phyloP scores from a whole-genome alignment of 1,140 invertebrate genomes.

The Ostrea edulis region DNA sequence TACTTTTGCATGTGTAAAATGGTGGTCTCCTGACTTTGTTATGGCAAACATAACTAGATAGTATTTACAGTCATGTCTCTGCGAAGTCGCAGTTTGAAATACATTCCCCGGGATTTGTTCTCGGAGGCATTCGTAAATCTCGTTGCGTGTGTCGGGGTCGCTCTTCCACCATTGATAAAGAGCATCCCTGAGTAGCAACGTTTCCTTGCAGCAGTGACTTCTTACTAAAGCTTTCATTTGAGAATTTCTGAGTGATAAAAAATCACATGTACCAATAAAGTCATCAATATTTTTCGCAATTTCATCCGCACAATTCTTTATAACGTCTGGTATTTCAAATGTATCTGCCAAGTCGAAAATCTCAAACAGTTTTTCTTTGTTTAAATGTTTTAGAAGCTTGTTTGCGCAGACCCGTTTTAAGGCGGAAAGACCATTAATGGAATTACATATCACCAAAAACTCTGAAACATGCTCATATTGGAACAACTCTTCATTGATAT shows the following conservation, averaged over 20 bases:
- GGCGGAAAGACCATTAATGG: not conserved
- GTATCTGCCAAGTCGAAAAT: not conserved
- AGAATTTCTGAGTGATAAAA: not conserved
- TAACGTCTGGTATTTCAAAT: not conserved
- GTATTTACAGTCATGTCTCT: not conserved
- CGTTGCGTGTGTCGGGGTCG: not conserved
- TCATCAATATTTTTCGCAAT: slow-evolving; percentile 17
- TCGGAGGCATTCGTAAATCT: not conserved
- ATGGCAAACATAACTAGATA: not conserved
- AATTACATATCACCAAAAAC: not conserved
- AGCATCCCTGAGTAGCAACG: not conserved
- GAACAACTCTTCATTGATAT: not conserved
- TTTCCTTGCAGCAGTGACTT: not conserved
- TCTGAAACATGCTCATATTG: not conserved
- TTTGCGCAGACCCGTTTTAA: not conserved
- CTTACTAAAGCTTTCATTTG: slow-evolving; percentile 12
- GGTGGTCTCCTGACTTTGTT: not conserved
- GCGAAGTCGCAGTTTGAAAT: not conserved
- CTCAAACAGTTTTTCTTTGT: slow-evolving; percentile 33
- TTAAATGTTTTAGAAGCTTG: not conserved
- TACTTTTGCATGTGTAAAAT: not conserved
- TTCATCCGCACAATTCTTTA: not conserved
- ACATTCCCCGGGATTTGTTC: slow-evolving; percentile 6
- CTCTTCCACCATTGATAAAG: not conserved
- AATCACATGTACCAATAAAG: not conserved